Conservation (phyloP, 30 jellyfish, hydroid and myxozoan species). For the Cassiopea xamachana region DNA sequence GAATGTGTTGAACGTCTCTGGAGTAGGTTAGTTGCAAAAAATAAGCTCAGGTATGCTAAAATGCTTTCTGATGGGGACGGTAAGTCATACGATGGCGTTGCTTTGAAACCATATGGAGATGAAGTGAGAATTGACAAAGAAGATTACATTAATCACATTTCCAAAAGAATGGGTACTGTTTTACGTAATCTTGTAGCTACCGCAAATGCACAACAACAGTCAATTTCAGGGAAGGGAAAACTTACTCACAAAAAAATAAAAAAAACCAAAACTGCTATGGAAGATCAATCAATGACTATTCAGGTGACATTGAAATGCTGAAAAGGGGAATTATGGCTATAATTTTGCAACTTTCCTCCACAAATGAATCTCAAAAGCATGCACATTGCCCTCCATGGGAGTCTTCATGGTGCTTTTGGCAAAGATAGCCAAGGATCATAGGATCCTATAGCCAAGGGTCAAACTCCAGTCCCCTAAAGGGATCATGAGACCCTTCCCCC, state of each 20-base stretch:
- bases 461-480: neutral
- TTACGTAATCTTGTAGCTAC: neutral
- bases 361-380: constrained; percentile 21
- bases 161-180: constrained; percentile 46
- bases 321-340: constrained; percentile 21
- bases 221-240: constrained; percentile 44
- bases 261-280: constrained; percentile 36
- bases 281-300: constrained; percentile 18
- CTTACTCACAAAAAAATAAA: constrained; percentile 22
- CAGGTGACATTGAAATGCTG: constrained; percentile 2
- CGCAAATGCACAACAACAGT: constrained; percentile 14
- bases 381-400: constrained; percentile 34
- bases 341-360: constrained; percentile 8
- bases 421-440: neutral
- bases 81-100: constrained; percentile 9
- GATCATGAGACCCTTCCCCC: neutral
- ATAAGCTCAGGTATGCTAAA: constrained; percentile 29
- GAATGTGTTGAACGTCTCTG: constrained; percentile 24
- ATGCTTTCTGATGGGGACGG: neutral
- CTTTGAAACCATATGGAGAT: neutral
- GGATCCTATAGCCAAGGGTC: neutral
- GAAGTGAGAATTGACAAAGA: neutral
- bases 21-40: neutral
- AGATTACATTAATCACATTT: constrained; percentile 19
- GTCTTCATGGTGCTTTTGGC: constrained; percentile 45